These are phyloP conservation scores for Apantesis nais DNA, from an alignment of 2,888 invertebrate species.

Conservation along the genomic window DNA sequence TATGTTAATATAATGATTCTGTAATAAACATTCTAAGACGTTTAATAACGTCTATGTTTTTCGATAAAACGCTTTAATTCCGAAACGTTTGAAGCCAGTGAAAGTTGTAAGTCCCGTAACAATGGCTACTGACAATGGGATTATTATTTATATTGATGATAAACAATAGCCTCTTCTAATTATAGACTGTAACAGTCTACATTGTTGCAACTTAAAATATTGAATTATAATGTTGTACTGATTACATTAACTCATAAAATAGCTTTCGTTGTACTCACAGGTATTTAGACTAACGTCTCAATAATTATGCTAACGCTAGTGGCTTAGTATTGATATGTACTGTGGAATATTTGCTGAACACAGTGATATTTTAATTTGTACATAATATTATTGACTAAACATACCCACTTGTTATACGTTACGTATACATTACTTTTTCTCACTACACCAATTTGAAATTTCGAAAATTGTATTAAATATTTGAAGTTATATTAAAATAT, in stretches of 20 bases:
- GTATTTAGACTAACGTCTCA: background rate
- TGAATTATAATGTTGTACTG: background rate
- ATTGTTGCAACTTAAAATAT: conserved; percentile 5
- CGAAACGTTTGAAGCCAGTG: conserved; percentile 18
- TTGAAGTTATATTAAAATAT: too few species aligned
- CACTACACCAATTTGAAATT: too few species aligned
- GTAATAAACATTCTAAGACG: background rate
- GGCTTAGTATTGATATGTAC: background rate
- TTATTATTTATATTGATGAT: conserved; percentile 33
- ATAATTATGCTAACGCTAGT: background rate
- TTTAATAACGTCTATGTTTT: background rate
- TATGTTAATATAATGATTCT: background rate
- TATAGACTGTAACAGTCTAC: conserved; percentile 11
- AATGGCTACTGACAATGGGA: conserved; percentile 40
- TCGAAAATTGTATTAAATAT: too few species aligned
- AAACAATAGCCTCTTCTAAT: conserved; percentile 37
- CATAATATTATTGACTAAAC: too few species aligned
- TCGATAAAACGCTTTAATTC: background rate
- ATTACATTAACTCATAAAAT: background rate
- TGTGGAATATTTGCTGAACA: too few species aligned
- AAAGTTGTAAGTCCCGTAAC: conserved; percentile 31
- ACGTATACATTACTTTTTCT: too few species aligned
- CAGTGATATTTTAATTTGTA: too few species aligned
- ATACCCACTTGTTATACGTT: too few species aligned
- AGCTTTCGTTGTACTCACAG: background rate